phyloP scores from a whole-genome alignment of 2,113 vertebrate species.

The Cavia aperea region DNA sequence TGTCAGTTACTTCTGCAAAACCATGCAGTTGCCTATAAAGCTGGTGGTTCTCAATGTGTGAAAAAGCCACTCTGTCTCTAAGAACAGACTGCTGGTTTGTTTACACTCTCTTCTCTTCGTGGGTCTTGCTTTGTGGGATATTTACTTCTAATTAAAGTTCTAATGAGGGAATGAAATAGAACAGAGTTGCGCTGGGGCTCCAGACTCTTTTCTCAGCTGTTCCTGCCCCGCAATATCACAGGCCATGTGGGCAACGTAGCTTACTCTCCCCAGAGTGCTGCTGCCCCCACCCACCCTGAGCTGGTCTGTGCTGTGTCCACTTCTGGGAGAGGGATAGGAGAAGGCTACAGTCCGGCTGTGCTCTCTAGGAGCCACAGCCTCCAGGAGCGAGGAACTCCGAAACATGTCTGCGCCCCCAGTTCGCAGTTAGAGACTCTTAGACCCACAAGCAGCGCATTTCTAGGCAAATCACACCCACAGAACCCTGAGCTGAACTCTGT shows the following conservation, averaged over 20 bases:
- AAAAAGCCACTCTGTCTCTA: background rate
- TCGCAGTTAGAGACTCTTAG: background rate
- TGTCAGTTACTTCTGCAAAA: constrained; percentile 30
- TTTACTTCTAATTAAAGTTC: background rate
- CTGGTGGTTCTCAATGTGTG: background rate
- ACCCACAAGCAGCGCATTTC: background rate
- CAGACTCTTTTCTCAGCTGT: background rate
- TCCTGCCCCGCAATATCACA: background rate
- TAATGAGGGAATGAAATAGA: background rate
- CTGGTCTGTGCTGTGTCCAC: background rate
- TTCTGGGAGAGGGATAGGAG: background rate
- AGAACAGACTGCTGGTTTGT: background rate
- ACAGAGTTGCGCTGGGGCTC: background rate
- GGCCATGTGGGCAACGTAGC: background rate
- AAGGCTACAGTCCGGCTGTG: background rate
- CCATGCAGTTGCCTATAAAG: constrained; percentile 6
- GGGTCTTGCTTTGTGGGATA: constrained; percentile 8
- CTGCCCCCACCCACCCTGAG: background rate
- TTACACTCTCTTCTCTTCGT: constrained; percentile 10
- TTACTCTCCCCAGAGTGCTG: too few species aligned
- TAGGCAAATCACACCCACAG: background rate
- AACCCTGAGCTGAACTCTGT: background rate
- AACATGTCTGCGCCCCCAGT: background rate
- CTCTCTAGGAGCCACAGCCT: background rate
- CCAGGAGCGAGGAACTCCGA: background rate